A percentile compares a stretch with the other conserved stretches of the same genome.
Evolutionary conservation across 2,888 invertebrate genomes (phyloP).

Genomic region (Thereva nobilitata): DNA sequence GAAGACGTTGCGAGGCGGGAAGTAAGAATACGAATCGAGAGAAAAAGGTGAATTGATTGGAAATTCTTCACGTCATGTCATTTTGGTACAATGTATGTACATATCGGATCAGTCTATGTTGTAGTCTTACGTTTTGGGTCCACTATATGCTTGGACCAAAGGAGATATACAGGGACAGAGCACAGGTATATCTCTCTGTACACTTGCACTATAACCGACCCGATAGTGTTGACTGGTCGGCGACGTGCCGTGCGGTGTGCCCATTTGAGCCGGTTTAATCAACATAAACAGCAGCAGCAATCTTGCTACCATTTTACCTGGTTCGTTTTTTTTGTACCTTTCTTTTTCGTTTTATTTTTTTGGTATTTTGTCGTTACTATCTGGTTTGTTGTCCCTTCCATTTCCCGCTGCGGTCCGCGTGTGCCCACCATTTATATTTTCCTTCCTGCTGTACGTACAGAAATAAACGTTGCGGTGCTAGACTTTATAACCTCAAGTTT

Average conservation of each 20-base stretch:
- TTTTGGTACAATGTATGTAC: not conserved
- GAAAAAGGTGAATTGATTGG: not conserved
- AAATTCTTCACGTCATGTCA: not conserved
- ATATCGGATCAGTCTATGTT: too few species aligned
- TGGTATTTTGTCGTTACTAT: constrained; percentile 17
- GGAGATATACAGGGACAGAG: too few species aligned
- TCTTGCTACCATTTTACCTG: constrained; percentile 19
- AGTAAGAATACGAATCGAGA: not conserved
- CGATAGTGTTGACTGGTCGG: too few species aligned
- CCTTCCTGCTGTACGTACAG: too few species aligned
- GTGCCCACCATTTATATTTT: too few species aligned
- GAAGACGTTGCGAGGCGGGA: too few species aligned
- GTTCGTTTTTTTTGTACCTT: constrained; percentile 6
- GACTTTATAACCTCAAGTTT: too few species aligned
- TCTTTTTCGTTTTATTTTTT: constrained; percentile 14
- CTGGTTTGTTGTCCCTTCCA: not conserved
- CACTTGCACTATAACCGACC: too few species aligned
- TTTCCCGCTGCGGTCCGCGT: not conserved
- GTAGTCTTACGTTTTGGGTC: too few species aligned
- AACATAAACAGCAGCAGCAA: constrained; percentile 1
- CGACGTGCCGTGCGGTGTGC: constrained; percentile 9
- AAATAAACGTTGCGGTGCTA: too few species aligned
- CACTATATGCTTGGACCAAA: too few species aligned
- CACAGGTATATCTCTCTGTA: too few species aligned
- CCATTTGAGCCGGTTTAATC: not conserved